These are phyloP conservation scores for Bufotes viridis DNA, from an alignment of 2,797 vertebrate species.

Conservation along the genomic window DNA sequence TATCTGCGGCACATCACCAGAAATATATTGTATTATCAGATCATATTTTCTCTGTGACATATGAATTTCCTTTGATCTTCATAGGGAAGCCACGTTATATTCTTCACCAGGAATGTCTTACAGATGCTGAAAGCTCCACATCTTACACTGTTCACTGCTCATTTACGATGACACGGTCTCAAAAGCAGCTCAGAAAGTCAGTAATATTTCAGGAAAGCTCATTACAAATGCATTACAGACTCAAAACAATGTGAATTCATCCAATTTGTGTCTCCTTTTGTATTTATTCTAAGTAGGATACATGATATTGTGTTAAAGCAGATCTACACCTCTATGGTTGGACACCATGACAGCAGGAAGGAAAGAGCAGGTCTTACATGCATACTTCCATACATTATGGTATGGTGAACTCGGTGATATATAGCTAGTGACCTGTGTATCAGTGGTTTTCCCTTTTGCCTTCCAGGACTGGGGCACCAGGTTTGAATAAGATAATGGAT, in stretches of 20 bases:
- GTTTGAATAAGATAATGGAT: background rate
- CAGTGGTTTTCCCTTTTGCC: background rate
- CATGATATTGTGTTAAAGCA: background rate
- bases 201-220: background rate
- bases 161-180: background rate
- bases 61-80: constrained; percentile 7
- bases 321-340: background rate
- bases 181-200: background rate
- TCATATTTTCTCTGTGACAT: background rate
- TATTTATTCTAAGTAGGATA: background rate
- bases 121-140: constrained; percentile 1
- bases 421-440: background rate
- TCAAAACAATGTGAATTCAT: background rate
- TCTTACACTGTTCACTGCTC: background rate
- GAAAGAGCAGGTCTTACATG: background rate
- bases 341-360: background rate
- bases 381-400: background rate
- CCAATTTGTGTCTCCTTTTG: background rate
- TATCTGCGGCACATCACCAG: background rate
- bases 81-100: background rate
- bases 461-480: background rate
- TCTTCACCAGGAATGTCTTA: background rate
- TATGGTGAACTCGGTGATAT: background rate
- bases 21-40: background rate
- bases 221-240: background rate